Evolutionary conservation across 2,113 vertebrate genomes (phyloP).

Genomic region (Forbesichthys agassizii): DNA sequence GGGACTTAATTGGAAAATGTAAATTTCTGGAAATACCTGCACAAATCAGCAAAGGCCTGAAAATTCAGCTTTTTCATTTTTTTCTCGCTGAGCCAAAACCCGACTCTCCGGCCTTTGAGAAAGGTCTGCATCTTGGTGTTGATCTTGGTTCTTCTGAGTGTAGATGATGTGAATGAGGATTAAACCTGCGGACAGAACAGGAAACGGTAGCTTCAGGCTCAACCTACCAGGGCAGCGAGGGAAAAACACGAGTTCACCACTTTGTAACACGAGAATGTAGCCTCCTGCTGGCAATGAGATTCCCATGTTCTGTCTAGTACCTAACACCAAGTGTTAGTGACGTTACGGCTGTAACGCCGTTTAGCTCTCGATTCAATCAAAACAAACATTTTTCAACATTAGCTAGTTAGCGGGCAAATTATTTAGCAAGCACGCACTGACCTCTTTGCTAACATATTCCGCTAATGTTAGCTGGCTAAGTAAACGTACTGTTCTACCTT

Average conservation of each 20-base stretch:
- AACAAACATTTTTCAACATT: constrained; percentile 36
- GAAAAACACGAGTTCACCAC: constrained; percentile 10
- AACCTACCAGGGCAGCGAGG: constrained; percentile 18
- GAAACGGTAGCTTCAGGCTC: constrained; percentile 32
- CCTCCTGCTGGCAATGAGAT: constrained; percentile 5
- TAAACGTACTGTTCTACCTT: constrained; percentile 28
- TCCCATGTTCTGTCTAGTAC: background rate
- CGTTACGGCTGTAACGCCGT: background rate
- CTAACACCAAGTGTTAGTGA: background rate
- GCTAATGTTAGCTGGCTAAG: constrained; percentile 63
- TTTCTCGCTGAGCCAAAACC: constrained; percentile 98
- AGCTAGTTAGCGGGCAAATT: constrained; percentile 6
- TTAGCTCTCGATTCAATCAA: background rate
- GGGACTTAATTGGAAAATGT: background rate
- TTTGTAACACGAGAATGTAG: background rate
- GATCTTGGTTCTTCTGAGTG: constrained; percentile 33
- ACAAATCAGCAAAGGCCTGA: constrained; percentile 93
- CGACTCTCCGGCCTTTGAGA: constrained; percentile 90
- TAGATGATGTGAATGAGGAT: constrained; percentile 46
- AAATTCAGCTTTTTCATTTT: constrained; percentile 98
- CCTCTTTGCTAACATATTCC: constrained; percentile 44
- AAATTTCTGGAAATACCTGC: constrained; percentile 80
- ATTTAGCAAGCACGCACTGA: background rate
- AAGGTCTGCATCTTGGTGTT: constrained; percentile 90
- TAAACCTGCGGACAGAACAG: constrained; percentile 53